phyloP scores from a whole-genome alignment of 2,888 invertebrate species.

The Mesorhabditis belari region DNA sequence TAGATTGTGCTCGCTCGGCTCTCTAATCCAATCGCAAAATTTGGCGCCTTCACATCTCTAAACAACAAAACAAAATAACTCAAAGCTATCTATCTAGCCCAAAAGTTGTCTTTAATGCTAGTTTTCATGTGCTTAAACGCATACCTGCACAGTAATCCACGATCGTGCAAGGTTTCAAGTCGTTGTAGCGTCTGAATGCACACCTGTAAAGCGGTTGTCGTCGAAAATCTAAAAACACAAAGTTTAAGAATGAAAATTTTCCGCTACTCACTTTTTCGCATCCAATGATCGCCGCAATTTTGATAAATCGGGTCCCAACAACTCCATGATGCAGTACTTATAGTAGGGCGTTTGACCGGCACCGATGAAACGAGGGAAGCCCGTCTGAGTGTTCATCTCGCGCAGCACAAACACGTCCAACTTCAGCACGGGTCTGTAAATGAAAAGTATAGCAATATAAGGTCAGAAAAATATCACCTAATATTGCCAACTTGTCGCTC shows the following conservation, averaged over 20 bases:
- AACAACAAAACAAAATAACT: too few species aligned
- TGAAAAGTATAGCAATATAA: neutral
- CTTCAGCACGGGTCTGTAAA: constrained; percentile 36
- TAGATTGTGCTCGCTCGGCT: constrained; percentile 25
- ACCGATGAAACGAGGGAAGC: constrained; percentile 40
- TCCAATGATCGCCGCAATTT: constrained; percentile 32
- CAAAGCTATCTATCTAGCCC: too few species aligned
- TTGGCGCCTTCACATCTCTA: constrained; percentile 45
- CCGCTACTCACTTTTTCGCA: constrained; percentile 16
- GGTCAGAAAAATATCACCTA: constrained; percentile 9
- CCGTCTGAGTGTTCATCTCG: constrained; percentile 21
- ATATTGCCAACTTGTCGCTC: constrained; percentile 31
- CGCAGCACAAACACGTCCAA: constrained; percentile 40
- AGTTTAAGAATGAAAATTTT: too few species aligned
- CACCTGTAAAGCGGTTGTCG: constrained; percentile 34
- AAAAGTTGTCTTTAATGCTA: too few species aligned
- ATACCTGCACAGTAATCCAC: constrained; percentile 32
- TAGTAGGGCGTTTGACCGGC: constrained; percentile 31
- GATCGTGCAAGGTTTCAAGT: constrained; percentile 38
- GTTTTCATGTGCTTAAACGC: neutral
- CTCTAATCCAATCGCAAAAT: constrained; percentile 41
- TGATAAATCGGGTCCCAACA: constrained; percentile 41
- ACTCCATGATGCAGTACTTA: constrained; percentile 43
- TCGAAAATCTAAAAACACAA: constrained; percentile 22
- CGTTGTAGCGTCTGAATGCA: constrained; percentile 30